A percentile compares a stretch with the other conserved stretches of the same genome.
phyloP scores from a whole-genome alignment of 1,140 invertebrate genomes.

The Zaprionus vittiger region DNA sequence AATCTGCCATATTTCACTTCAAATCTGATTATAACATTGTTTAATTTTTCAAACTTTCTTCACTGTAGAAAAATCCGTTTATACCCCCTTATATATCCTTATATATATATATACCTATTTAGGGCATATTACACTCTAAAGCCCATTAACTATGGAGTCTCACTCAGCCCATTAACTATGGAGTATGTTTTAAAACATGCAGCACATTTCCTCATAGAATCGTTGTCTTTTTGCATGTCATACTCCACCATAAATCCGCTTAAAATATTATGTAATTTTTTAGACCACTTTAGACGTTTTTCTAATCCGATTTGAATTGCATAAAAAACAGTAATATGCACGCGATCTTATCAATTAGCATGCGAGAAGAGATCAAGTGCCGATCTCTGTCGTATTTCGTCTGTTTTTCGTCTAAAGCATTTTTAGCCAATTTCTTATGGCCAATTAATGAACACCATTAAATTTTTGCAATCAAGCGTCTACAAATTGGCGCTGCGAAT shows the following conservation, averaged over 20 bases:
- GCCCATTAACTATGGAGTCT: too few species aligned
- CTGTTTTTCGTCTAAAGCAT: slow-evolving; percentile 26
- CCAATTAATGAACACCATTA: slow-evolving; percentile 82
- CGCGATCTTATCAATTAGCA: slow-evolving; percentile 45
- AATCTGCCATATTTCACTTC: too few species aligned
- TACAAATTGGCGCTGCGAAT: slow-evolving; percentile 73
- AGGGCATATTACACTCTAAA: too few species aligned
- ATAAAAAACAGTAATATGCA: slow-evolving; percentile 29
- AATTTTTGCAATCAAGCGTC: slow-evolving; percentile 79
- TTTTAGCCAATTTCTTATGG: slow-evolving; percentile 64
- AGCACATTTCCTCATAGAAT: not conserved
- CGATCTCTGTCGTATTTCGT: slow-evolving; percentile 5
- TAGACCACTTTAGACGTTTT: not conserved
- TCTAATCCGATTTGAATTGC: slow-evolving; percentile 3
- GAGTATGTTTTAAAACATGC: too few species aligned
- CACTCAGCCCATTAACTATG: too few species aligned
- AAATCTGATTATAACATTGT: too few species aligned
- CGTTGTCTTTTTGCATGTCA: not conserved
- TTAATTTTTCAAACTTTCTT: too few species aligned
- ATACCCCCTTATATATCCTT: too few species aligned
- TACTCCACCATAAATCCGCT: not conserved
- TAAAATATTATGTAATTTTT: slow-evolving; percentile 6
- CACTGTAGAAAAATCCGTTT: too few species aligned
- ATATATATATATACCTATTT: too few species aligned
- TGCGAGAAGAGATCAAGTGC: slow-evolving; percentile 34